Evolutionary conservation across 1,140 invertebrate species (phyloP).

Genomic region (Drosophila repleta): DNA sequence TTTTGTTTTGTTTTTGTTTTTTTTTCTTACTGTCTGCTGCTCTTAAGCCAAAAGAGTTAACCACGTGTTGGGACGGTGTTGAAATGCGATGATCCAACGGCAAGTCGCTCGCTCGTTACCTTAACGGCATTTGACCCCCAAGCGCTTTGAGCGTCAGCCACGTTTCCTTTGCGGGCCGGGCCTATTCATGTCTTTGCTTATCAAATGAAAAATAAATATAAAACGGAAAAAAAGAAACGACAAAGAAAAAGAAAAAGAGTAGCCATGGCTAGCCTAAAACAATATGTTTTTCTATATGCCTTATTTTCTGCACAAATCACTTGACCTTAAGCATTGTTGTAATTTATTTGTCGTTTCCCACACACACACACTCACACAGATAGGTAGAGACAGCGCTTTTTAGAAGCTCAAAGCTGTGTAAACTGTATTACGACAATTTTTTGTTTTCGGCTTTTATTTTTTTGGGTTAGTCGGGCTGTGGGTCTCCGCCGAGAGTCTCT

Average conservation of each 20-base stretch:
- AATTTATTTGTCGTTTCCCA: slow-evolving; percentile 77
- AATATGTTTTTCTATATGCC: slow-evolving; percentile 81
- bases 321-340: slow-evolving; percentile 80
- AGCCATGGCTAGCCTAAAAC: slow-evolving; percentile 47
- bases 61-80: slow-evolving; percentile 55
- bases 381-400: slow-evolving; percentile 39
- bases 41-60: slow-evolving; percentile 9
- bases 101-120: slow-evolving; percentile 60
- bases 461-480: slow-evolving; percentile 39
- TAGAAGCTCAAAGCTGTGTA: slow-evolving; percentile 61
- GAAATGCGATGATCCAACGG: slow-evolving; percentile 57
- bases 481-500: slow-evolving; percentile 32
- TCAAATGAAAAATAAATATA: slow-evolving; percentile 53
- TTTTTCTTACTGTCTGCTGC: slow-evolving; percentile 6
- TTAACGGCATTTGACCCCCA: slow-evolving; percentile 77
- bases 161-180: slow-evolving; percentile 56
- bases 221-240: neutral
- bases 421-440: slow-evolving; percentile 74
- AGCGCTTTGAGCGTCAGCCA: slow-evolving; percentile 64
- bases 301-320: slow-evolving; percentile 79
- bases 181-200: slow-evolving; percentile 74
- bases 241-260: slow-evolving; percentile 25
- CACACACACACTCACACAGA: slow-evolving; percentile 34
- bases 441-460: slow-evolving; percentile 4
- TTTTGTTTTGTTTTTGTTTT: neutral